These are phyloP conservation scores for Drosophila punjabiensis DNA, from an alignment of 1,140 invertebrate genomes.

Conservation along the genomic window DNA sequence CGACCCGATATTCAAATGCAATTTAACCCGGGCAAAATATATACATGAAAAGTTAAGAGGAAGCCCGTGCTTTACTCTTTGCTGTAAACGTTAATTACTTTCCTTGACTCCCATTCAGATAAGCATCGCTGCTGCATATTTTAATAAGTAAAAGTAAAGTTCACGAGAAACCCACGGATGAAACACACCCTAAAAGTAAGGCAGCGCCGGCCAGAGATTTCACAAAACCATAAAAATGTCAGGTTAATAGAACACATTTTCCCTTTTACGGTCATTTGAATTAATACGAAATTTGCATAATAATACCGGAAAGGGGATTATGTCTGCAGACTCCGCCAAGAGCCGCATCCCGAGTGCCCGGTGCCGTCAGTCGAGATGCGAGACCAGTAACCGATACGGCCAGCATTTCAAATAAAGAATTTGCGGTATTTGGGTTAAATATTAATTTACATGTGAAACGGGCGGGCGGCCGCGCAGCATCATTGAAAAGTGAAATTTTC, in stretches of 20 bases:
- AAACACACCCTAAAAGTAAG: conserved; percentile 48
- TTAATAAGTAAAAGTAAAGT: conserved; percentile 58
- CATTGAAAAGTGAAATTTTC: conserved; percentile 83
- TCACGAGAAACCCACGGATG: conserved; percentile 13
- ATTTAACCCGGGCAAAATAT: not conserved
- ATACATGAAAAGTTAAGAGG: not conserved
- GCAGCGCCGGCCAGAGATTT: conserved; percentile 60
- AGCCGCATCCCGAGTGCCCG: conserved; percentile 1
- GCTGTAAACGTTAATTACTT: conserved; percentile 27
- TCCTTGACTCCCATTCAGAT: conserved; percentile 20
- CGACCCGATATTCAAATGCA: not conserved
- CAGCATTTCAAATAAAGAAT: conserved; percentile 72
- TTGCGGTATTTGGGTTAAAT: conserved; percentile 84
- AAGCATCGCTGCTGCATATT: conserved; percentile 40
- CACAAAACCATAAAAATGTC: conserved; percentile 75
- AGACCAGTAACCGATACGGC: conserved; percentile 47
- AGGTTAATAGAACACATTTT: conserved; percentile 69
- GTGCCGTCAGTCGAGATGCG: not conserved
- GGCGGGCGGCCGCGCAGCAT: conserved; percentile 51
- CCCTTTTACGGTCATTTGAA: conserved; percentile 68
- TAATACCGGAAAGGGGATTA: conserved; percentile 60
- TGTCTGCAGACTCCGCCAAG: conserved; percentile 32
- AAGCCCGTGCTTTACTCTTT: too few species aligned
- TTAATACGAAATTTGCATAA: conserved; percentile 80
- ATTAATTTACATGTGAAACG: conserved; percentile 84